Evolutionary conservation across 2,113 vertebrate genomes (phyloP).

Genomic region (Numenius arquata): DNA sequence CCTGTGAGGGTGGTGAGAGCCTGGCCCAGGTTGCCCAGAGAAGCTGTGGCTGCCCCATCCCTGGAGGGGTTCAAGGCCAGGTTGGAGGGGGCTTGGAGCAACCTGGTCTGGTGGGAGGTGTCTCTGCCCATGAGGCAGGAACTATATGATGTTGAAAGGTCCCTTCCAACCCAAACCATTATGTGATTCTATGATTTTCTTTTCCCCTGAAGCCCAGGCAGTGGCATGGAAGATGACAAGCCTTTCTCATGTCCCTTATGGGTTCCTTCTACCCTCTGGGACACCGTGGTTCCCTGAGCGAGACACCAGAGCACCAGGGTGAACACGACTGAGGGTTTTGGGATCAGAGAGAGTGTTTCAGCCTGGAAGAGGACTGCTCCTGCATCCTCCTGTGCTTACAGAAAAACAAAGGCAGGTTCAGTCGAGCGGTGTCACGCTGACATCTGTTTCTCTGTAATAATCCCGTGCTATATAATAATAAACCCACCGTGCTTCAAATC

Average conservation of each 20-base stretch:
- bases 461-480: neutral
- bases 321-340: neutral
- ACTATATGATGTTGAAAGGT: too few relatives aligned
- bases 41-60: too few relatives aligned
- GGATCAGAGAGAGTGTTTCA: neutral
- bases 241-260: neutral
- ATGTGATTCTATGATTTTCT: too few relatives aligned
- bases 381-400: neutral
- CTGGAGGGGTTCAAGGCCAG: too few relatives aligned
- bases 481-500: neutral
- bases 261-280: neutral
- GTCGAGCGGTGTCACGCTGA: neutral
- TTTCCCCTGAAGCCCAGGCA: neutral
- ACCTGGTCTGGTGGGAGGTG: too few relatives aligned
- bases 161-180: too few relatives aligned
- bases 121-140: too few relatives aligned
- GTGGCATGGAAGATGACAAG: neutral
- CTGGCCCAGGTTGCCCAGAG: too few relatives aligned
- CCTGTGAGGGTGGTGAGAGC: too few relatives aligned
- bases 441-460: neutral
- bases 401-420: neutral
- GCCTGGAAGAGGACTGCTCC: neutral
- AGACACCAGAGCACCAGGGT: rapidly evolving
- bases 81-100: too few relatives aligned
- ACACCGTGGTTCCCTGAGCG: rapidly evolving